Conservation (phyloP, 2,888 invertebrate species). For the Nebria brevicollis region DNA sequence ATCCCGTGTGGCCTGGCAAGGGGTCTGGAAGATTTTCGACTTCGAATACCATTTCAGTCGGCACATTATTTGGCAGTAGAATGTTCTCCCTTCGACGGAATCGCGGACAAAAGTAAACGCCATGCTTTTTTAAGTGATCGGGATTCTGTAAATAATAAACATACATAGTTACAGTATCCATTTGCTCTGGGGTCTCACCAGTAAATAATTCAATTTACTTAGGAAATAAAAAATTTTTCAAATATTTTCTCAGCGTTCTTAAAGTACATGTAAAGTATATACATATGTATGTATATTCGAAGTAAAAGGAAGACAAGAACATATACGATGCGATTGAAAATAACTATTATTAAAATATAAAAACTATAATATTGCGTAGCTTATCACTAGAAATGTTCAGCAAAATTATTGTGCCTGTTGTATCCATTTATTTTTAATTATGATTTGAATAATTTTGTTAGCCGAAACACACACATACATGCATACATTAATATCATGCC, state of each 20-base stretch:
- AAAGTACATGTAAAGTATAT: no score
- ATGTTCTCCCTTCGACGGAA: conserved; percentile 81
- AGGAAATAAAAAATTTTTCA: neutral
- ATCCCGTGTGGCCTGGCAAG: conserved; percentile 88
- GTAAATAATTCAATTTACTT: neutral
- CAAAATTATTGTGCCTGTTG: no score
- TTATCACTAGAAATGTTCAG: no score
- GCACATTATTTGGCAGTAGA: conserved; percentile 87
- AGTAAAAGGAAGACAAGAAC: no score
- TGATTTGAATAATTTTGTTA: no score
- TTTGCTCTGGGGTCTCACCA: neutral
- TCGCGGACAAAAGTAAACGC: conserved; percentile 79
- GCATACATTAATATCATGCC: no score
- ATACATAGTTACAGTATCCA: neutral
- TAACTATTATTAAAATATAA: no score
- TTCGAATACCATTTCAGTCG: conserved; percentile 87
- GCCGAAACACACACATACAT: no score
- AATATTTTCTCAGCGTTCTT: neutral
- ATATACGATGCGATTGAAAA: no score
- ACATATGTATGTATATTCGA: no score
- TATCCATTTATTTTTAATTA: no score
- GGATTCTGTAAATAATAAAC: conserved; percentile 65
- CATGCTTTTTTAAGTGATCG: conserved; percentile 68
- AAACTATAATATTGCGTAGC: no score
- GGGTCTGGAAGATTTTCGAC: conserved; percentile 92